Evolutionary conservation across 2,888 invertebrate genomes (phyloP).

Genomic region (Therioaphis trifolii): DNA sequence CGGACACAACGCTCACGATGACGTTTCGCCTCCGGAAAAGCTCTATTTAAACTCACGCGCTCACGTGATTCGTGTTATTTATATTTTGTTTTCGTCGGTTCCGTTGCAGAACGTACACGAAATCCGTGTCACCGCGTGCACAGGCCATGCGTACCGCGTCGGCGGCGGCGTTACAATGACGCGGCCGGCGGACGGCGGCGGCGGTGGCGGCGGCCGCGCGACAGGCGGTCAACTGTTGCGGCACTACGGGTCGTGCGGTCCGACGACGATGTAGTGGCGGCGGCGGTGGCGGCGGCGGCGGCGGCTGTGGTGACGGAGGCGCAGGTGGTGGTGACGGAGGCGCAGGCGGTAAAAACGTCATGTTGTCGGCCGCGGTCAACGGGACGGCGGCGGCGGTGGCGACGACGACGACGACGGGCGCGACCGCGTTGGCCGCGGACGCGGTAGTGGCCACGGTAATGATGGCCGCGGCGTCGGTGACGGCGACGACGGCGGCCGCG

Average conservation of each 20-base stretch:
- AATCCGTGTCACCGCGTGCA: too few relatives aligned
- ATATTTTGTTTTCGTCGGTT: too few relatives aligned
- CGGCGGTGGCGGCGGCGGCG: neutral
- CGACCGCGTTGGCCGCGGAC: neutral
- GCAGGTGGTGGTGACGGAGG: neutral
- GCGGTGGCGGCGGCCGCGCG: neutral
- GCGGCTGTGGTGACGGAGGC: neutral
- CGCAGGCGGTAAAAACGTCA: neutral
- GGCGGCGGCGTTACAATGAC: constrained; percentile 4
- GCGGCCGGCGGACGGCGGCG: neutral
- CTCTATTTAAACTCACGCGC: too few relatives aligned
- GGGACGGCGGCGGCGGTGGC: neutral
- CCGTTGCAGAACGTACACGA: too few relatives aligned
- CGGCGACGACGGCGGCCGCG: neutral
- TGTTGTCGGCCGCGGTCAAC: too few relatives aligned
- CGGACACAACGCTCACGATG: too few relatives aligned
- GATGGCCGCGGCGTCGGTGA: neutral
- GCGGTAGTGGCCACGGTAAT: neutral
- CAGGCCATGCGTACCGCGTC: too few relatives aligned
- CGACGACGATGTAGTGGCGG: neutral
- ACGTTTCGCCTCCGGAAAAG: too few relatives aligned
- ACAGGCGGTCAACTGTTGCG: neutral
- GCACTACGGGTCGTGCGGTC: neutral
- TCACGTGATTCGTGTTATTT: too few relatives aligned
- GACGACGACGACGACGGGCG: neutral